These are phyloP conservation scores for Antechinus flavipes DNA, from an alignment of 2,113 vertebrate species.

Conservation along the genomic window DNA sequence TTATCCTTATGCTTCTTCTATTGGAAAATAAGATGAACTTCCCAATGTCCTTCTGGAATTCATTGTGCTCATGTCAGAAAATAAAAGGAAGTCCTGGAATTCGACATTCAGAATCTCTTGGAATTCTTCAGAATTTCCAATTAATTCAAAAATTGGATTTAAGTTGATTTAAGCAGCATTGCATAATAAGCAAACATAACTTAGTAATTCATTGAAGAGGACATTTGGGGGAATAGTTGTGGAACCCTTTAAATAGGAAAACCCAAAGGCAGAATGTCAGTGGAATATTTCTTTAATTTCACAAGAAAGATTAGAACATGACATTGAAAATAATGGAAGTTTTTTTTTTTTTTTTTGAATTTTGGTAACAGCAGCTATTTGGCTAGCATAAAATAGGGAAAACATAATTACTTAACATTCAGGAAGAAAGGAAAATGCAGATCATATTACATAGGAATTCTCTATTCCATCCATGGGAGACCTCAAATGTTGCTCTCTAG, in stretches of 20 bases:
- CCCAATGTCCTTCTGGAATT: neutral
- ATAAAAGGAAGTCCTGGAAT: slow-evolving; percentile 20
- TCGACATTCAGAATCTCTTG: slow-evolving; percentile 29
- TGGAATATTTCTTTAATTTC: slow-evolving; percentile 65
- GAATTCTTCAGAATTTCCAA: slow-evolving; percentile 1
- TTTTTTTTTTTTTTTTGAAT: slow-evolving; percentile 15
- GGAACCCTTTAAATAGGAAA: slow-evolving; percentile 63
- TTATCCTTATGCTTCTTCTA: neutral
- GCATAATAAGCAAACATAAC: slow-evolving; percentile 36
- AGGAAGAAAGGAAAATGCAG: slow-evolving; percentile 49
- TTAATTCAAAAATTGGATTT: slow-evolving; percentile 40
- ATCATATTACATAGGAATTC: slow-evolving; percentile 10
- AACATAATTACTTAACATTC: neutral
- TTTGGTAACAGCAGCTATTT: slow-evolving; percentile 47
- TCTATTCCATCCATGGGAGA: slow-evolving; percentile 7
- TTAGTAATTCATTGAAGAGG: slow-evolving; percentile 17
- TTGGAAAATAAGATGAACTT: neutral
- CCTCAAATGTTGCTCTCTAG: neutral
- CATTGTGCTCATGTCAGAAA: slow-evolving; percentile 2
- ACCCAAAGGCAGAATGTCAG: slow-evolving; percentile 45
- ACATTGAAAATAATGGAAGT: slow-evolving; percentile 64
- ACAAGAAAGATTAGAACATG: slow-evolving; percentile 52
- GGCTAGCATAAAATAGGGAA: slow-evolving; percentile 10
- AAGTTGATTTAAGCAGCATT: slow-evolving; percentile 45
- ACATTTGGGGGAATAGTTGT: slow-evolving; percentile 16